phyloP scores from a whole-genome alignment of 2,888 invertebrate genomes.

The Rotaria magnacalcarata region DNA sequence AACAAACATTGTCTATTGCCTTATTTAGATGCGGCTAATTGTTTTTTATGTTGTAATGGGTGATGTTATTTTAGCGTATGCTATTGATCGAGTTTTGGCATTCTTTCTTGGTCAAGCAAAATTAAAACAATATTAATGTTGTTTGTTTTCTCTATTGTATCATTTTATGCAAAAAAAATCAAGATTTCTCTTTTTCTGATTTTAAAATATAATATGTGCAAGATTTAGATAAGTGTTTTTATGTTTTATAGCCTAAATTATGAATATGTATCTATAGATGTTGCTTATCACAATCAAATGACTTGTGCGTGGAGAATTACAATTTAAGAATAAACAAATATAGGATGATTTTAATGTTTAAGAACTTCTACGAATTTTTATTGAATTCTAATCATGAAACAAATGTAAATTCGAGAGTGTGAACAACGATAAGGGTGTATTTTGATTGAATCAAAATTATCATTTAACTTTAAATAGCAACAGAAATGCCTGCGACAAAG shows the following conservation, averaged over 20 bases:
- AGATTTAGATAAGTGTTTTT: neutral
- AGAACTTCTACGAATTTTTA: no score
- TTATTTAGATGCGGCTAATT: conserved; percentile 42
- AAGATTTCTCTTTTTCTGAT: neutral
- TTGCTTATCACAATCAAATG: neutral
- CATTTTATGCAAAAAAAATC: neutral
- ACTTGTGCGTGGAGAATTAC: no score
- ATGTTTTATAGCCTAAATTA: neutral
- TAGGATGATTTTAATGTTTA: no score
- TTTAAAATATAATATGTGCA: conserved; percentile 18
- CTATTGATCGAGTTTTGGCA: conserved; percentile 42
- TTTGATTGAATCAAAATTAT: no score
- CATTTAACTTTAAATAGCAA: no score
- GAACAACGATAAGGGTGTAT: no score
- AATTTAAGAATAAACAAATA: no score
- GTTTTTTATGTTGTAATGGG: conserved; percentile 40
- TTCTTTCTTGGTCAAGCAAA: conserved; percentile 44
- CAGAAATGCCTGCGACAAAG: no score
- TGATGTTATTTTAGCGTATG: conserved; percentile 39
- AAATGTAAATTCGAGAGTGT: no score
- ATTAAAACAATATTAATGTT: conserved; percentile 40
- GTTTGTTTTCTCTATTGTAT: conserved; percentile 19
- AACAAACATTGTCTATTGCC: neutral
- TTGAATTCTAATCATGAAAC: no score
- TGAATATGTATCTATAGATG: neutral